These are phyloP conservation scores for Phenganax stokvisi DNA, from an alignment of 92 coral and sea anemone species.

Conservation along the genomic window DNA sequence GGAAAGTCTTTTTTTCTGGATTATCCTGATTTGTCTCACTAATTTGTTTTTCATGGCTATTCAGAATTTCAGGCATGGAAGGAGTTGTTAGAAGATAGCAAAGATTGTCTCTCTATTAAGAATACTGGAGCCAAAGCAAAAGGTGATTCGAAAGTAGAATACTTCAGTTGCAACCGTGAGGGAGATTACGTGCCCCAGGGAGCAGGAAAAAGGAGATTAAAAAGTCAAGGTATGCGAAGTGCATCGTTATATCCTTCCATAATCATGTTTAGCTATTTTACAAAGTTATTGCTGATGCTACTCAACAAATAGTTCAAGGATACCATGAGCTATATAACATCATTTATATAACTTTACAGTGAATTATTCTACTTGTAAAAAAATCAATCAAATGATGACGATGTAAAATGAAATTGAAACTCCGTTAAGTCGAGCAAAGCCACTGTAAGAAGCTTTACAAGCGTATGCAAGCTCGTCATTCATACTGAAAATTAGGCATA, in stretches of 20 bases:
- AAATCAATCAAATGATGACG: no score
- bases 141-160: neutral
- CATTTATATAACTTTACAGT: no score
- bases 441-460: neutral
- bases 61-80: constrained; percentile 2
- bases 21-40: no score
- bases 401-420: neutral
- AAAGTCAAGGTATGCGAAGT: constrained; percentile 35
- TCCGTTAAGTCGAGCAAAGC: neutral
- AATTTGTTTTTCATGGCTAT: neutral
- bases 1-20: neutral
- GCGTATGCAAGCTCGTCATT: neutral
- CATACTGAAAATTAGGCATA: neutral
- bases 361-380: no score
- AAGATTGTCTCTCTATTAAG: constrained; percentile 4
- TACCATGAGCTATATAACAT: no score
- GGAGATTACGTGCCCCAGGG: constrained; percentile 33
- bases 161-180: constrained; percentile 21
- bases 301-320: no score
- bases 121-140: neutral
- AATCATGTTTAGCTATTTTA: no score
- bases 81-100: neutral
- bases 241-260: no score
- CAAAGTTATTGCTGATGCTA: no score
- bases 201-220: constrained; percentile 30